Evolutionary conservation across 2,888 invertebrate genomes (phyloP).

Genomic region (Leptothorax acervorum): DNA sequence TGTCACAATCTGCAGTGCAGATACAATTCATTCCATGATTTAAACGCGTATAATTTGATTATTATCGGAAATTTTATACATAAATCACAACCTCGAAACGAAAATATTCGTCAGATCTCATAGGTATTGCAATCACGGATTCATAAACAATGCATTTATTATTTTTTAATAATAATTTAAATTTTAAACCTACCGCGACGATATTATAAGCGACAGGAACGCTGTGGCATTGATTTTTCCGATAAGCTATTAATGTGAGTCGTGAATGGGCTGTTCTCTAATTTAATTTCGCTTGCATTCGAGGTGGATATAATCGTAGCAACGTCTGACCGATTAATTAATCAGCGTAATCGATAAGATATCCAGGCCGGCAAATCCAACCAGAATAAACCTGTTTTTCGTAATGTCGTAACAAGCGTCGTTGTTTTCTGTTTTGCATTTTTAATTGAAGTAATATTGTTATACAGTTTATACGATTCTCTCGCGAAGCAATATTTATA

Average conservation of each 20-base stretch:
- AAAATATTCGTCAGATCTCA: neutral
- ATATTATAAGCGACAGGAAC: constrained; percentile 1
- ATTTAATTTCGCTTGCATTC: constrained; percentile 44
- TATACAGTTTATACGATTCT: neutral
- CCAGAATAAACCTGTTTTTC: constrained; percentile 4
- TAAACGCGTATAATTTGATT: neutral
- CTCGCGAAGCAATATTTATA: neutral
- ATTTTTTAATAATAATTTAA: constrained; percentile 20
- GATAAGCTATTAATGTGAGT: constrained; percentile 45
- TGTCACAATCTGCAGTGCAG: too few relatives aligned
- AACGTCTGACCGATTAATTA: constrained; percentile 55
- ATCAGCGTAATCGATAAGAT: constrained; percentile 50
- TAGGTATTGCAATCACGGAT: neutral
- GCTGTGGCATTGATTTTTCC: constrained; percentile 35
- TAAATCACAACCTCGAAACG: neutral
- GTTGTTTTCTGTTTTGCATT: neutral
- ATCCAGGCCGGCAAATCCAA: constrained; percentile 37
- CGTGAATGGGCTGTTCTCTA: constrained; percentile 38
- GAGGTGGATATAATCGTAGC: constrained; percentile 37
- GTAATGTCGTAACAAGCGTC: neutral
- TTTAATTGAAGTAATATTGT: constrained; percentile 11
- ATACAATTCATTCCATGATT: neutral
- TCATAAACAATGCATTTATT: constrained; percentile 5
- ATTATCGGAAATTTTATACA: constrained; percentile 5
- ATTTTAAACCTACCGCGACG: neutral